These are phyloP conservation scores for Rhingia rostrata DNA, from an alignment of 2,888 invertebrate species.

Conservation along the genomic window DNA sequence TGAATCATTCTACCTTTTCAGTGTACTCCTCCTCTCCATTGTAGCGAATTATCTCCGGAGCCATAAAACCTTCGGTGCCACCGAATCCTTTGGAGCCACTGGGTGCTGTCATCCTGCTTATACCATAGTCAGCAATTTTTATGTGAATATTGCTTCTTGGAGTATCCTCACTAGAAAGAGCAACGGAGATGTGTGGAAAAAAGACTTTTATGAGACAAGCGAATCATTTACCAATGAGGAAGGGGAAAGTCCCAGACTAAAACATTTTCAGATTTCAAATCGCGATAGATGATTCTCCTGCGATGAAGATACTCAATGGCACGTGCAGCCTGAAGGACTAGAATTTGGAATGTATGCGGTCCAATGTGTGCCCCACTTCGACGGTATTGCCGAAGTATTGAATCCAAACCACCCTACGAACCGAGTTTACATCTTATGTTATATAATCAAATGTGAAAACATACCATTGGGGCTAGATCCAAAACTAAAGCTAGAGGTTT, in stretches of 20 bases:
- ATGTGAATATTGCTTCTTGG: conserved; percentile 90
- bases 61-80: conserved; percentile 99
- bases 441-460: background rate
- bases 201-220: background rate
- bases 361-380: conserved; percentile 92
- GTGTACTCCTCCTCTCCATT: conserved; percentile 99
- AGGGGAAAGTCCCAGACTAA: conserved; percentile 98
- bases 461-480: conserved; percentile 91
- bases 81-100: conserved; percentile 98
- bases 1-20: conserved; percentile 88
- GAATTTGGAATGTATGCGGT: conserved; percentile 91
- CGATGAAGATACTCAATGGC: conserved; percentile 98
- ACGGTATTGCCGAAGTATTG: conserved; percentile 91
- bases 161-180: conserved; percentile 85
- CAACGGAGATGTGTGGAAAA: conserved; percentile 33
- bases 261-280: conserved; percentile 96
- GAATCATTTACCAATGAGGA: conserved; percentile 84
- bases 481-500: conserved; percentile 94
- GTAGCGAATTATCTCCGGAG: conserved; percentile 98
- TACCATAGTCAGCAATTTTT: conserved; percentile 98
- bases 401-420: conserved; percentile 92
- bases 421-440: conserved; percentile 19
- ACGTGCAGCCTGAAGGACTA: conserved; percentile 94
- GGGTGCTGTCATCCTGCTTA: conserved; percentile 93
- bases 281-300: conserved; percentile 93